Base-by-base conservation (phyloP, 2,888 invertebrate species). In the Brachynemurus nebulosus region DNA sequence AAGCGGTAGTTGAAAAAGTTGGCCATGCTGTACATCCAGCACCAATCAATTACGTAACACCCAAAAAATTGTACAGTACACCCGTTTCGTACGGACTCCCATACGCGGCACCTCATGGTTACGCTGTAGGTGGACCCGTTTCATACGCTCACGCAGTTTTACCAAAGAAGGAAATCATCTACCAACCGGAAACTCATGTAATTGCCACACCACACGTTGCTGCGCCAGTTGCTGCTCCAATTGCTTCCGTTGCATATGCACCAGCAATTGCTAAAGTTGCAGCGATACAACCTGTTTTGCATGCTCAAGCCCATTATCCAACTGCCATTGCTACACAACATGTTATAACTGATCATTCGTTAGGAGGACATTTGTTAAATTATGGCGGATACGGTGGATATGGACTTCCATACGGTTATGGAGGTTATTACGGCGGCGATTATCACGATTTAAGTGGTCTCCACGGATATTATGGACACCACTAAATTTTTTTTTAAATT, bases 331-430 rank as follows among this genome's bases (percentile, higher is more conserved):
- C n/a, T n/a, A n/a, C n/a, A n/a, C n/a, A n/a, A n/a, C n/a, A n/a
- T n/a, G n/a, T n/a, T n/a, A n/a, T n/a, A n/a, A n/a, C n/a, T n/a
- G n/a, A n/a, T n/a, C n/a, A n/a, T n/a, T n/a, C n/a, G n/a, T n/a
- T n/a, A n/a, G n/a, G n/a, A n/a, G n/a, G n/a, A n/a, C n/a, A n/a
- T n/a, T n/a, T n/a, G n/a, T n/a, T n/a, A n/a, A n/a, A n/a, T n/a
- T n/a, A n/a, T n/a, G n/a, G n/a, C n/a, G n/a, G n/a, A n/a, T n/a
- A 59, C 4, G 60, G 61, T 34, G 36, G 38, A 6, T 12, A 42
- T 18, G 45, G 38, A 16, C 18, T 51, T 58, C 61, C 37, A 41
- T 46, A 27, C 45, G 57, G 34, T 60, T 62, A 8, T 34, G 34
- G 36, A 33, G 20, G 12, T 35, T 19, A 20, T 7, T 21, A 20